Base-by-base conservation (phyloP, 1,140 invertebrate genomes). In the Halesus radiatus region DNA sequence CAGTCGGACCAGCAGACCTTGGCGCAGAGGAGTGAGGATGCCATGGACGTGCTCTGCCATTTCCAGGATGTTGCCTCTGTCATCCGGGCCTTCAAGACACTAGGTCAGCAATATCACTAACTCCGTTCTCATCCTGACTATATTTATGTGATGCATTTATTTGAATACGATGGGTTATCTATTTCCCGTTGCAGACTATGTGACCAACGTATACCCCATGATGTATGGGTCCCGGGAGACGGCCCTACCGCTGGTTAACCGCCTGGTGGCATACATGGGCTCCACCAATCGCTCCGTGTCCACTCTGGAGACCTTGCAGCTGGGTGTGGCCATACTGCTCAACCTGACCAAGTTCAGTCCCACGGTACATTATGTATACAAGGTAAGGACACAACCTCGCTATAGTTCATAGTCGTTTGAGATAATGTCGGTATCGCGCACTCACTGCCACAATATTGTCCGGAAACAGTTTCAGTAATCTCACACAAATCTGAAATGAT, bases 271-370 rank as follows among this genome's bases (percentile, higher is more conserved):
- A 1, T 90, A 89, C 73, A 90, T 92, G 85, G 86, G 85, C 0
- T 84, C 86, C 22, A 87, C 89, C 0, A 91, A 90, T 83, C 85
- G 91, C 78, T 92, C 92, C 18, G 86, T 90, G 58, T 90, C 90
- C 8, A 90, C 91, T 73, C 87, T 90, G 78, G 86, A 91, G 84
- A 87, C 90, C 18, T 84, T 90, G 18, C 89, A 88, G 60, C 86
- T 87, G 20, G 89, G 87, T 0, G 86, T 89, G 0, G 85, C 87
- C 3, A 86, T 92, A 22, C 85, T 92, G 0, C 89, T 91, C n/a
- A 92, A 92, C 83, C 84, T 92, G 66, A 87, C 88, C 8, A 87
- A 87, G 83, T 89, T 85, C 81, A 22, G 76, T n/a, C 73, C 81
- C 8, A 88, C 86, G 0, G 73, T 83, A 13, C 70, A 68, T 37